phyloP scores from a whole-genome alignment of 1,140 invertebrate species.

The Popillia japonica region DNA sequence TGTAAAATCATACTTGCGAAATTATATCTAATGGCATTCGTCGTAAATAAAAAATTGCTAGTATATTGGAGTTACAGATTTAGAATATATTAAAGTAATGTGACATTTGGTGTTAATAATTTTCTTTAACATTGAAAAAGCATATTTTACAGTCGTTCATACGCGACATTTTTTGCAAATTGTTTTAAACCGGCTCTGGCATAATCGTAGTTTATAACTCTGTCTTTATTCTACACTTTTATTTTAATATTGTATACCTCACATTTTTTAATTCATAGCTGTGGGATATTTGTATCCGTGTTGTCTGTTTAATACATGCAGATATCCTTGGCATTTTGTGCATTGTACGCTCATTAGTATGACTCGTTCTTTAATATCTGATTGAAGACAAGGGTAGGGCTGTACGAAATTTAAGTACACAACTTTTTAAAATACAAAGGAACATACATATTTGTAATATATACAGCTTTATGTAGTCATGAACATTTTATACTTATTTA shows the following conservation, averaged over 20 bases:
- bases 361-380: conserved; percentile 18
- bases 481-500: background rate
- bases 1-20: too few species aligned
- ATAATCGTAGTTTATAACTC: background rate
- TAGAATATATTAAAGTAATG: too few species aligned
- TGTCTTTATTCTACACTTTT: conserved; percentile 23
- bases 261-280: conserved; percentile 18
- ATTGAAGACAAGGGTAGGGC: conserved; percentile 8
- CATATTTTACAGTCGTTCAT: background rate
- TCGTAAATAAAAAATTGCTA: too few species aligned
- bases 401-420: conserved; percentile 4
- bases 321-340: conserved; percentile 35
- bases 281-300: conserved; percentile 31
- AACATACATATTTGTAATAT: background rate
- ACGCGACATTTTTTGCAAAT: background rate
- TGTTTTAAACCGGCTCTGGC: background rate
- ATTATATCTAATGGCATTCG: too few species aligned
- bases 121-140: too few species aligned
- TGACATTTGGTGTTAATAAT: too few species aligned
- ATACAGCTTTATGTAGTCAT: background rate
- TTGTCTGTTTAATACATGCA: conserved; percentile 32
- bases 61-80: too few species aligned
- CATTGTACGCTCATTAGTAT: conserved; percentile 15
- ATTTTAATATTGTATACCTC: background rate
- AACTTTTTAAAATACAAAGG: conserved; percentile 8